These are phyloP conservation scores for Vidua macroura DNA, from an alignment of 2,113 vertebrate species.

Conservation along the genomic window DNA sequence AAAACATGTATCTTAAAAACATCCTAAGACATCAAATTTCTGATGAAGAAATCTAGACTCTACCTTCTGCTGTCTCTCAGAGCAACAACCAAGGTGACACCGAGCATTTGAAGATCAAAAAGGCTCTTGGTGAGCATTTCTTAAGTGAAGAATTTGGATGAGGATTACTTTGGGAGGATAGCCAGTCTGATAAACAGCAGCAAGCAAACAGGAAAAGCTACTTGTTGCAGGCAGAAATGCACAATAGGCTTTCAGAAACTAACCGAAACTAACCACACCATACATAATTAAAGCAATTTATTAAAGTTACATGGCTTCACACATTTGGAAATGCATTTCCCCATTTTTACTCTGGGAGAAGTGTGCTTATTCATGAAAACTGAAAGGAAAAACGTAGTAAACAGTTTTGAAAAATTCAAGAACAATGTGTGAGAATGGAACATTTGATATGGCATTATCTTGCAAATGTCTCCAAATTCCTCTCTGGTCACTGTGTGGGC, in stretches of 20 bases:
- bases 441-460: conserved; percentile 14
- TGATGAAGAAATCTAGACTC: background rate
- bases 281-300: conserved; percentile 19
- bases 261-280: background rate
- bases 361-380: background rate
- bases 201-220: conserved; percentile 16
- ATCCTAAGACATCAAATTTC: background rate
- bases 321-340: background rate
- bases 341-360: background rate
- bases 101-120: background rate
- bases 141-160: background rate
- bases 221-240: background rate
- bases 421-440: background rate
- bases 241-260: background rate
- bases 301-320: background rate
- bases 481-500: conserved; percentile 54
- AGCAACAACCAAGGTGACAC: background rate
- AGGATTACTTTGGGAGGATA: background rate
- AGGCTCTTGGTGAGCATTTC: background rate
- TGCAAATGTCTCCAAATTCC: conserved; percentile 44
- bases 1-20: background rate
- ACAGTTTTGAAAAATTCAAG: conserved; percentile 1
- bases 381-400: background rate
- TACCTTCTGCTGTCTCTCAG: background rate
- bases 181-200: background rate